phyloP scores from a whole-genome alignment of 2,797 vertebrate species.

The Melopsittacus undulatus region DNA sequence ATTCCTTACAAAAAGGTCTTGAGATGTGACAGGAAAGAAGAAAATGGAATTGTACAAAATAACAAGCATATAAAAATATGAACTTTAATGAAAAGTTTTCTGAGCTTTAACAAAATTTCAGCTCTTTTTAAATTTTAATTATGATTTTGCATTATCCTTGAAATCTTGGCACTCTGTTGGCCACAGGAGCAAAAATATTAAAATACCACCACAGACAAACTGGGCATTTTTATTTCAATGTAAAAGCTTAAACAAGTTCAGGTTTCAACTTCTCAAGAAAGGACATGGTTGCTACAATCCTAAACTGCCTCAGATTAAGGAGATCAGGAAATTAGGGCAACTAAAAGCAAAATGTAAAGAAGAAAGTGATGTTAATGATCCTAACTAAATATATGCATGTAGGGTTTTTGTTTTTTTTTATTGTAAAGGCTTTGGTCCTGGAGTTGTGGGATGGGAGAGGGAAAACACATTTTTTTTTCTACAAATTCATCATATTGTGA shows the following conservation, averaged over 20 bases:
- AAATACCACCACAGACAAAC: background rate
- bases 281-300: background rate
- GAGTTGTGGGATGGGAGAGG: background rate
- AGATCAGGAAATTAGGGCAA: background rate
- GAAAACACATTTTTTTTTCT: background rate
- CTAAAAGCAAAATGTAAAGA: background rate
- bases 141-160: background rate
- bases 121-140: background rate
- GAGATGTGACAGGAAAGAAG: constrained; percentile 34
- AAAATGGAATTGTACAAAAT: constrained; percentile 39
- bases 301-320: background rate
- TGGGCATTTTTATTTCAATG: background rate
- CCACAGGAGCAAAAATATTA: background rate
- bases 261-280: background rate
- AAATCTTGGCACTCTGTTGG: background rate
- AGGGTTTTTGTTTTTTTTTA: background rate
- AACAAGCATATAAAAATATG: constrained; percentile 21
- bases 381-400: background rate
- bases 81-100: background rate
- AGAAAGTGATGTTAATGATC: background rate
- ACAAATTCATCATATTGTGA: background rate
- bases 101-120: background rate
- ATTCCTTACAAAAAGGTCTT: constrained; percentile 16
- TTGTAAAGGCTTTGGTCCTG: background rate
- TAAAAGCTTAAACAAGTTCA: background rate